Percentiles rank a stretch among this genome's conserved stretches.
Conservation (phyloP, 2,113 vertebrate genomes). For the Heloderma charlesbogerti region DNA sequence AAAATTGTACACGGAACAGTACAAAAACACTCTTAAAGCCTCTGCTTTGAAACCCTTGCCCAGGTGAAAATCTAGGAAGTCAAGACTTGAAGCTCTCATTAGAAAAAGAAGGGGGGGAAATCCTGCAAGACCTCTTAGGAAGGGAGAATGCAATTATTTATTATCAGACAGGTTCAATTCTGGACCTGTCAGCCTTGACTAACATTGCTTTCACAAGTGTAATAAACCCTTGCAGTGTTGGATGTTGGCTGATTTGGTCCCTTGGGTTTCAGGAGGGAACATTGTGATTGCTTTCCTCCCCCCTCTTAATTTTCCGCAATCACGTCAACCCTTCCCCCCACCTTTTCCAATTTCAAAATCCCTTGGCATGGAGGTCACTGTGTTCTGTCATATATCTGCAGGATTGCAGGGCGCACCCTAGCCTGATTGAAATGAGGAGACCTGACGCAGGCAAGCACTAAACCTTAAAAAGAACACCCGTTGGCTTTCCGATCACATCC, state of each 20-base stretch:
- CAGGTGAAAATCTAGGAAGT: background rate
- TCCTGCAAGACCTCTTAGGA: background rate
- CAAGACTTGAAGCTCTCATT: background rate
- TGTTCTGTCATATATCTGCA: background rate
- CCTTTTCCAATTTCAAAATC: conserved; percentile 24
- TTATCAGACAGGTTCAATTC: conserved; percentile 21
- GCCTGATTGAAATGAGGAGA: conserved; percentile 39
- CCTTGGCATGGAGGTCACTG: conserved; percentile 19
- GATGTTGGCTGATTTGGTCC: background rate
- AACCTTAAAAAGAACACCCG: conserved; percentile 50
- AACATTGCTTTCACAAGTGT: conserved; percentile 6
- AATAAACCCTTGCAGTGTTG: conserved; percentile 27
- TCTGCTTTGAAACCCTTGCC: background rate
- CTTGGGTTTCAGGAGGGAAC: conserved; percentile 12
- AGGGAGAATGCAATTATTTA: background rate
- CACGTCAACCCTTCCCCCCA: background rate
- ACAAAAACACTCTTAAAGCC: background rate
- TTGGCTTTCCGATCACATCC: conserved; percentile 77
- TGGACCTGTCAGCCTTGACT: conserved; percentile 21
- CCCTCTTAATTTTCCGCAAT: conserved; percentile 27
- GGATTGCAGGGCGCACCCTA: conserved; percentile 7
- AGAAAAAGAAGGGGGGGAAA: background rate
- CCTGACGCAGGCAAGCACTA: conserved; percentile 46
- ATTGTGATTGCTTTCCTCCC: background rate
- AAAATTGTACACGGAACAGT: background rate